Evolutionary conservation across 2,888 invertebrate genomes (phyloP).

Genomic region (Mythimna albipuncta): DNA sequence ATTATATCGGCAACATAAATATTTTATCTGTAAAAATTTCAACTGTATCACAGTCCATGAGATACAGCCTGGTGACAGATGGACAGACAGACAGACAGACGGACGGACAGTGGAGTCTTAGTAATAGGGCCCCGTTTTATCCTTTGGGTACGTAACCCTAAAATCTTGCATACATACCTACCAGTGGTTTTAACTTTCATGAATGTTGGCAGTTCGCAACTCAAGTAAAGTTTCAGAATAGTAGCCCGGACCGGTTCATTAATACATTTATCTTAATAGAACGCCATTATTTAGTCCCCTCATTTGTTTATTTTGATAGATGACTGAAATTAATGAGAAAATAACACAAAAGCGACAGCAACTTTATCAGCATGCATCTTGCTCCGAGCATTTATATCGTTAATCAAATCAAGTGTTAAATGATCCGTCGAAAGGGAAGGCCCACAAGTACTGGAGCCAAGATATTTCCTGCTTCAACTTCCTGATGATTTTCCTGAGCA

Average conservation of each 20-base stretch:
- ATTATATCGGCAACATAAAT: no score
- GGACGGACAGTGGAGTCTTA: no score
- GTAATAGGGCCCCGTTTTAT: no score
- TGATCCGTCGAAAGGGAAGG: slow-evolving; percentile 75
- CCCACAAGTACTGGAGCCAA: slow-evolving; percentile 73
- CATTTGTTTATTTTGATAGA: slow-evolving; percentile 41
- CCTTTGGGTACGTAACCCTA: no score
- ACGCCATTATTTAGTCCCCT: neutral
- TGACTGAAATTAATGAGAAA: slow-evolving; percentile 18
- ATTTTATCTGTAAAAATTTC: no score
- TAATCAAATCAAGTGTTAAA: slow-evolving; percentile 86
- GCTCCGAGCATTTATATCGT: slow-evolving; percentile 70
- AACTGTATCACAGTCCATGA: no score
- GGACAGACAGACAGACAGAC: no score
- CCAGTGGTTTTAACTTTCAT: neutral
- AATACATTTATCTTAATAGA: neutral
- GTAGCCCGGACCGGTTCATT: neutral
- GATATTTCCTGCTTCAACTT: slow-evolving; percentile 76
- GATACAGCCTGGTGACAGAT: no score
- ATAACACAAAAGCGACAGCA: slow-evolving; percentile 29
- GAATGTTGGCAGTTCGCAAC: neutral
- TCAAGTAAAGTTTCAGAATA: neutral
- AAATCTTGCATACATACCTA: neutral
- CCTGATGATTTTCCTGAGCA: slow-evolving; percentile 80
- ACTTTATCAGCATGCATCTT: slow-evolving; percentile 58